phyloP scores from a whole-genome alignment of 2,113 vertebrate genomes.

The Prochilodus magdalenae region DNA sequence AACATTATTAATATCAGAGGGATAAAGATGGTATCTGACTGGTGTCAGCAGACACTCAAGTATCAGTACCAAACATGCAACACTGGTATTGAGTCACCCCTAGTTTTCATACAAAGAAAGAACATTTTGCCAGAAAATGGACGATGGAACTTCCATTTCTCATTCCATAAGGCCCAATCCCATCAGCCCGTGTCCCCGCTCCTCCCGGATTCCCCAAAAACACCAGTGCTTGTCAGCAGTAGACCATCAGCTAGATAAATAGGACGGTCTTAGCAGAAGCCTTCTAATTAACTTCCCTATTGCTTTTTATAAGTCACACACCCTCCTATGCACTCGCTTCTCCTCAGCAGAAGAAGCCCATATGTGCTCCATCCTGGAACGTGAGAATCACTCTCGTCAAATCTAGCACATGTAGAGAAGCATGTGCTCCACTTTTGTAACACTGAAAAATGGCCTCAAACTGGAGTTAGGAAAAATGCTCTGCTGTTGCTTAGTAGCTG shows the following conservation, averaged over 20 bases:
- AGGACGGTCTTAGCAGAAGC: conserved; percentile 67
- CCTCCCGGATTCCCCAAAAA: conserved; percentile 48
- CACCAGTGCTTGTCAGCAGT: conserved; percentile 68
- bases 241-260: conserved; percentile 76
- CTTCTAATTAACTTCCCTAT: conserved; percentile 77
- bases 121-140: too few relatives aligned
- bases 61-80: too few relatives aligned
- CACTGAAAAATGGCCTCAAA: background rate
- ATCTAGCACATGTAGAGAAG: background rate
- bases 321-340: conserved; percentile 25
- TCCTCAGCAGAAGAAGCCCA: background rate
- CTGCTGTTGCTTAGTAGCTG: background rate
- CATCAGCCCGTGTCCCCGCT: background rate
- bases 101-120: too few relatives aligned
- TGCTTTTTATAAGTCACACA: conserved; percentile 65
- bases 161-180: conserved; percentile 13
- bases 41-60: too few relatives aligned
- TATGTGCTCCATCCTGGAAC: conserved; percentile 12
- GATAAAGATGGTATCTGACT: too few relatives aligned
- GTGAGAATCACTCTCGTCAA: background rate
- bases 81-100: too few relatives aligned
- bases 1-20: too few relatives aligned
- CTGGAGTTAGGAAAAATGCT: background rate
- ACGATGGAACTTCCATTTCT: background rate
- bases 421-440: background rate